Evolutionary conservation across 2,113 vertebrate genomes (phyloP), one percentile per base, ranked within the genome.

Genomic region (Stegostoma tigrinum): DNA sequence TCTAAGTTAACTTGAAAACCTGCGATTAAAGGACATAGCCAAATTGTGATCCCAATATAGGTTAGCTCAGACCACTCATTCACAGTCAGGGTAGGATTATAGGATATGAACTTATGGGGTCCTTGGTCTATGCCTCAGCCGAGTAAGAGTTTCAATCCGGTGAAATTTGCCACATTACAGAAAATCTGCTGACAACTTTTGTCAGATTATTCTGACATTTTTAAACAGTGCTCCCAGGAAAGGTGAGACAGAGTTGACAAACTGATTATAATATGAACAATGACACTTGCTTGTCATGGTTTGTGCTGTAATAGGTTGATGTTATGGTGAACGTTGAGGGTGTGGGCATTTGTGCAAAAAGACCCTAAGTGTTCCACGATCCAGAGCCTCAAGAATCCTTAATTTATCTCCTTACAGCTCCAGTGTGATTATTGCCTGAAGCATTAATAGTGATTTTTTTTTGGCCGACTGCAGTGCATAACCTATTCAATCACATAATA

Each of bases 401-500:
- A 93, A 93, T 93, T 61, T n/a, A 19, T 3, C 34, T 93, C 61
- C 89, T 93, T 38, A n/a, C 61, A 64, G 89, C 34, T 67, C n/a
- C 34, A 66, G 55, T 19, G 34, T 64, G 15, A n/a, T 91, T 66
- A 93, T 34, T 93, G 89, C 89, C 89, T 93, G 17, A 23, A 66
- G 34, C 89, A 21, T 66, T 93, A 93, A 66, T 93, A n/a, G 64
- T 93, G 61, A 93, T 61, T 38, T 93, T 87, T 83, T 48, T 87
- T 93, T 72, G 70, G 91, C 93, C 67, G 61, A 93, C 52, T 61
- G 93, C 93, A 95, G 38, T 12, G 38, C 27, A 38, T 48, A 95
- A 72, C 93, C 67, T 95, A 95, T 42, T 72, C 64, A 93, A 93
- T 93, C 67, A 95, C 93, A 12, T 95, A 67, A 67, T 95, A 72